Evolutionary conservation across 1,140 invertebrate species (phyloP), one percentile per base, ranked within the genome.

Genomic region (Heliconius himera): DNA sequence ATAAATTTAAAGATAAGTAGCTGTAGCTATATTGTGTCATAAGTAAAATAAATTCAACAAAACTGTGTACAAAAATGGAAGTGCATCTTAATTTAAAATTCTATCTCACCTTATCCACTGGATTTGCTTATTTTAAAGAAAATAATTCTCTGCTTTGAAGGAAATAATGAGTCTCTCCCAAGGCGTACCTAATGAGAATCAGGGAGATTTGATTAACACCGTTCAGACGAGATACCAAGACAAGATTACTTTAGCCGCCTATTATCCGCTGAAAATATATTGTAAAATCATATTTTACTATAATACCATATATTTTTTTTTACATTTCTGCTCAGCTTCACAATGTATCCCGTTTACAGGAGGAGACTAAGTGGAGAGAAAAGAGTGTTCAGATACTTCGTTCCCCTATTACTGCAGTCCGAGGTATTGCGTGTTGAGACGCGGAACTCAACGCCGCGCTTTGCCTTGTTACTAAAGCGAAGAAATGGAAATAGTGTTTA

Each of bases 111-210:
- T 13, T 26, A 26, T 29, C 26, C 60, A 29, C 60, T 16, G 3
- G 9, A 66, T 29, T 66, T 66, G 22, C 26, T 66, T 9, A 29
- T 66, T 66, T 26, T 66, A 66, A 66, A n/a, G 60, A 66, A 66
- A 29, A 66, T 29, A 16, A 66, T 66, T 66, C 22, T 66, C 22
- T 2, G 22, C 22, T 9, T 26, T 13, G 26, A 66, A 22, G 26
- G 22, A 66, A 66, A 66, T 66, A 66, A 66, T 29, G 60, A 66
- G 18, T 60, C 54, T 26, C 9, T 66, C 60, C 60, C 26, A 66
- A 13, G 22, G 60, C 60, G 22, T 66, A 26, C 26, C 8, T 66
- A 26, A 66, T 66, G 60, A 66, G 9, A 29, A 66, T 66, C 60
- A 26, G 60, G 60, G 22, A 29, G 26, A 26, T 66, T 26, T 66